These are phyloP conservation scores for Steatornis caripensis DNA, from an alignment of 2,113 vertebrate species.

Conservation along the genomic window DNA sequence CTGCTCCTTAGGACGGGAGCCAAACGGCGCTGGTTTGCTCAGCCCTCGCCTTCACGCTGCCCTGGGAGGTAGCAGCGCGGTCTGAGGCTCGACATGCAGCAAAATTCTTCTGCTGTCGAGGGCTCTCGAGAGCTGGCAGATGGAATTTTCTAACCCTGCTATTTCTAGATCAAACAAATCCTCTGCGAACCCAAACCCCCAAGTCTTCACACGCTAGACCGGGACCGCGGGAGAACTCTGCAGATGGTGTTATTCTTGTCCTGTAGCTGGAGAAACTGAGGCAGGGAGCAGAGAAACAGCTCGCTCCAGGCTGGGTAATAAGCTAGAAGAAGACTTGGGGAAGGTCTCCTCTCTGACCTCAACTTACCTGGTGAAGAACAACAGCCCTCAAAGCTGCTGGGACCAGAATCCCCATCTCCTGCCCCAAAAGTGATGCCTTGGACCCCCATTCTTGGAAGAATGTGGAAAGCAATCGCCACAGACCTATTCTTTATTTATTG, in stretches of 20 bases:
- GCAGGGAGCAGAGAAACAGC: neutral
- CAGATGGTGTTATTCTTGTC: neutral
- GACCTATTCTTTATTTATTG: neutral
- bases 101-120: neutral
- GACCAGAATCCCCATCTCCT: neutral
- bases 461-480: neutral
- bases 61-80: accelerated
- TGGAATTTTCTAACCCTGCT: slow-evolving; percentile 66
- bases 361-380: neutral
- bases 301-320: neutral
- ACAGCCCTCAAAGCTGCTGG: neutral
- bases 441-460: neutral
- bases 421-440: neutral
- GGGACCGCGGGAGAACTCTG: neutral
- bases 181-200: slow-evolving; percentile 24
- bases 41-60: neutral
- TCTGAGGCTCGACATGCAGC: neutral
- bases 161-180: slow-evolving; percentile 62
- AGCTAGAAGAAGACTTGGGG: neutral
- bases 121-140: slow-evolving; percentile 36
- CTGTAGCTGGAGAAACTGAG: slow-evolving; percentile 36
- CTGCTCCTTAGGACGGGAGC: neutral
- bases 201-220: neutral
- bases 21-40: neutral
- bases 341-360: neutral